phyloP scores from a whole-genome alignment of 2,797 vertebrate genomes.

The Pogonophryne albipinna region DNA sequence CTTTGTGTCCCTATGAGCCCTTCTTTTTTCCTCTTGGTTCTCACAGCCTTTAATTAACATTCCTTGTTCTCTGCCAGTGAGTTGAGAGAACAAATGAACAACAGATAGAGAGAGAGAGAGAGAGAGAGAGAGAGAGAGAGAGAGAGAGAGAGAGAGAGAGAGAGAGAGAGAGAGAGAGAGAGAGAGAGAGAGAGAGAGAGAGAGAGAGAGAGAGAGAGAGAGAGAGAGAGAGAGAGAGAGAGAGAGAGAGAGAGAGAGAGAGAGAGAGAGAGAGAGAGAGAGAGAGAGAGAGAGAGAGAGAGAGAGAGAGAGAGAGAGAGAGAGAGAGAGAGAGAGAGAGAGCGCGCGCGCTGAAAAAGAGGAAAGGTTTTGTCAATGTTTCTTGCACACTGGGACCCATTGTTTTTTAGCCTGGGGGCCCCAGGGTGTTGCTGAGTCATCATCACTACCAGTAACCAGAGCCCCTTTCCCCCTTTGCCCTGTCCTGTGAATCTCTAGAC shows the following conservation, averaged over 20 bases:
- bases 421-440: constrained; percentile 71
- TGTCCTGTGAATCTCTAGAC: constrained; percentile 46
- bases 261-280: too few relatives aligned
- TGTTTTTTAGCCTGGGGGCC: constrained; percentile 70
- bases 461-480: constrained; percentile 43
- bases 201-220: too few relatives aligned
- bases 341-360: too few relatives aligned
- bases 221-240: too few relatives aligned
- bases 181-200: not conserved
- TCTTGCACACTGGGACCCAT: constrained; percentile 76
- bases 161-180: constrained; percentile 39
- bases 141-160: too few relatives aligned
- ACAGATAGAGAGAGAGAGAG: constrained; percentile 44
- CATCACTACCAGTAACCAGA: constrained; percentile 71
- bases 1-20: constrained; percentile 19
- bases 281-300: too few relatives aligned
- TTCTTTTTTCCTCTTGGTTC: constrained; percentile 47
- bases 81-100: constrained; percentile 59
- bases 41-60: constrained; percentile 82
- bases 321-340: not conserved
- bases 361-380: constrained; percentile 78
- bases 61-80: constrained; percentile 74
- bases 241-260: too few relatives aligned
- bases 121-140: too few relatives aligned
- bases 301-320: too few relatives aligned